These are phyloP conservation scores for Eurois occulta DNA, from an alignment of 2,888 invertebrate species.

Conservation along the genomic window DNA sequence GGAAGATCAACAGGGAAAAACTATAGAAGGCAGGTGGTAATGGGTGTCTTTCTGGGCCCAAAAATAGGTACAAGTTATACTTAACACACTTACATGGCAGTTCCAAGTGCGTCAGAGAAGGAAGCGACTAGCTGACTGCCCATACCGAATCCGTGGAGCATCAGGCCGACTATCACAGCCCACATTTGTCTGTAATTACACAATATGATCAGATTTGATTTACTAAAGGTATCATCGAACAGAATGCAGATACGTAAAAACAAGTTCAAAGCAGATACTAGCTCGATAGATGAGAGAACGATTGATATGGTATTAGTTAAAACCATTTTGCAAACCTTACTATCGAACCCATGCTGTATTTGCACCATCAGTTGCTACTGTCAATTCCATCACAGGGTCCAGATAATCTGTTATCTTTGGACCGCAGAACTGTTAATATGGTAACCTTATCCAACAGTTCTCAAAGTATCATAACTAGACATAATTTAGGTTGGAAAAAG, in stretches of 20 bases:
- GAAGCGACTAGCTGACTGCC: constrained; percentile 96
- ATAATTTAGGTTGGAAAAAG: background rate
- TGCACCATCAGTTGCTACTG: background rate
- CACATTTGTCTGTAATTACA: constrained; percentile 90
- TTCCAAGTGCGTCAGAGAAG: constrained; percentile 95
- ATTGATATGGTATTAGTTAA: background rate
- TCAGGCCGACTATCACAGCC: constrained; percentile 93
- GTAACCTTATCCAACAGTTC: background rate
- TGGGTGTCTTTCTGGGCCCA: background rate
- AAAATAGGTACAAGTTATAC: background rate
- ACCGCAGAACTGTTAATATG: background rate
- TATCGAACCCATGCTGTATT: background rate
- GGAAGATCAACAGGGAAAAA: rapidly evolving
- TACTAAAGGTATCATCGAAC: background rate
- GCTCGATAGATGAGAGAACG: background rate
- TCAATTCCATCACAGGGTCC: background rate
- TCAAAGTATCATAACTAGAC: background rate
- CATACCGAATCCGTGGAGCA: constrained; percentile 95
- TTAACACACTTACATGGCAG: constrained; percentile 92
- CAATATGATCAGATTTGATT: background rate
- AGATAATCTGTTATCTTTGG: background rate
- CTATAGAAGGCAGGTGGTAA: background rate
- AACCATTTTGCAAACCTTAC: background rate
- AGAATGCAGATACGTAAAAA: background rate
- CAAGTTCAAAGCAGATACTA: background rate